These are phyloP conservation scores for Nestor notabilis DNA, from an alignment of 2,113 vertebrate species.

Conservation along the genomic window DNA sequence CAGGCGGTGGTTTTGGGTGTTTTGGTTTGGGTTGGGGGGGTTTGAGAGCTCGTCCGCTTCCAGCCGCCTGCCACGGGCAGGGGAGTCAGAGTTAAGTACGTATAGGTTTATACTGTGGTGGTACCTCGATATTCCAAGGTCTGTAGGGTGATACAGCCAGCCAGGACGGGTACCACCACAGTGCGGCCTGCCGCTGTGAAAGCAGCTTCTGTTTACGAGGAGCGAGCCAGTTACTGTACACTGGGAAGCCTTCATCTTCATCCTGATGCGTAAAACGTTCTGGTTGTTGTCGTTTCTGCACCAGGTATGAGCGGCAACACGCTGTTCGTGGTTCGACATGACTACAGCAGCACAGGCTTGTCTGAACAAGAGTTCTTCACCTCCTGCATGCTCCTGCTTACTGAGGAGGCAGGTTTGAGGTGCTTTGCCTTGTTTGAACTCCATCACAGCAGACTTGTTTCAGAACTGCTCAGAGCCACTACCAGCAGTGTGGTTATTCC, in stretches of 20 bases:
- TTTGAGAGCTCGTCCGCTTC: background rate
- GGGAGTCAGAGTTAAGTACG: background rate
- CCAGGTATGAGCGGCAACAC: rapidly evolving
- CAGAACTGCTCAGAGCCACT: background rate
- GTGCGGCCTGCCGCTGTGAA: background rate
- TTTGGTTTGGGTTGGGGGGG: background rate
- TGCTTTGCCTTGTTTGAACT: background rate
- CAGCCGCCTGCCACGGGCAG: background rate
- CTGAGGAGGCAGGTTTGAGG: background rate
- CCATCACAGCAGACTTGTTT: rapidly evolving
- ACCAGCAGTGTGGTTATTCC: rapidly evolving
- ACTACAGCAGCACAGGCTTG: background rate
- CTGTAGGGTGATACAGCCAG: background rate
- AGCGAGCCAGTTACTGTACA: too few species aligned
- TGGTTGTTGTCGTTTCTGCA: too few species aligned
- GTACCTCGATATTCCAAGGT: background rate
- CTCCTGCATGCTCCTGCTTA: background rate
- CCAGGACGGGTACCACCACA: rapidly evolving
- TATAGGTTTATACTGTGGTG: background rate
- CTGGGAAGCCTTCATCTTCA: background rate
- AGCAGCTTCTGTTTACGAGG: background rate
- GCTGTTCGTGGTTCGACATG: rapidly evolving
- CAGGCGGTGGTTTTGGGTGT: background rate
- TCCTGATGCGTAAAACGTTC: background rate
- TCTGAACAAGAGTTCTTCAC: rapidly evolving